Conservation (phyloP, 2,888 invertebrate species). For the Leucania comma region DNA sequence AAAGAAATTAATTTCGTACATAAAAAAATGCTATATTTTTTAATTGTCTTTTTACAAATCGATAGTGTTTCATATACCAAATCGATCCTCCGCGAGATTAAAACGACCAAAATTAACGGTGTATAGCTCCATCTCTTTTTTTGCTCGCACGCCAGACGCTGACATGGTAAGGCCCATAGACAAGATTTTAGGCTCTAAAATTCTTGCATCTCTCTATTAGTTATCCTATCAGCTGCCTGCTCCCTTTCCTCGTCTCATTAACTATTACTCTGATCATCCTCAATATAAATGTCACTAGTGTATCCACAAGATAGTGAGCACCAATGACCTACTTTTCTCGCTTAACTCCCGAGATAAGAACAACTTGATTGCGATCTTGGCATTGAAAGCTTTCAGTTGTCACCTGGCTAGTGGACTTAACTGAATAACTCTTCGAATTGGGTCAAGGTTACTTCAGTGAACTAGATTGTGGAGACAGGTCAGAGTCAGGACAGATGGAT, state of each 20-base stretch:
- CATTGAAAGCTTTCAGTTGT: slow-evolving; percentile 44
- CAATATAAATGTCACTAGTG: not conserved
- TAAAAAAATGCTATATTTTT: too few species aligned
- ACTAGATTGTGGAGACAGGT: slow-evolving; percentile 19
- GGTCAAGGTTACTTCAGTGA: slow-evolving; percentile 35
- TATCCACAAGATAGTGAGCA: slow-evolving; percentile 5
- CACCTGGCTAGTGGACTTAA: slow-evolving; percentile 11
- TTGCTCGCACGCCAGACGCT: too few species aligned
- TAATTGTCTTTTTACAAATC: too few species aligned
- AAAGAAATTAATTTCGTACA: too few species aligned
- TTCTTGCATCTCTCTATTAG: too few species aligned
- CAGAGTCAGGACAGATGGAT: not conserved
- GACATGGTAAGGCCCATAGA: too few species aligned
- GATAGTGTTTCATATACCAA: too few species aligned
- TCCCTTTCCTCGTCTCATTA: not conserved
- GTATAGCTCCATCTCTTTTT: too few species aligned
- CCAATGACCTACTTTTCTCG: slow-evolving; percentile 42
- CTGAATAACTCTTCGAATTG: slow-evolving; percentile 28
- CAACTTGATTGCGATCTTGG: slow-evolving; percentile 47
- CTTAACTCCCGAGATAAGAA: slow-evolving; percentile 25
- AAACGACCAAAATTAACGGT: too few species aligned
- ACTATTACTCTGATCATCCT: not conserved
- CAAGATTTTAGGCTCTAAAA: too few species aligned
- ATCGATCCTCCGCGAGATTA: too few species aligned
- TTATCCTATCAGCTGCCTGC: too few species aligned